Evolutionary conservation across 2,888 invertebrate genomes (phyloP).

Genomic region (Epirrhoe alternata): DNA sequence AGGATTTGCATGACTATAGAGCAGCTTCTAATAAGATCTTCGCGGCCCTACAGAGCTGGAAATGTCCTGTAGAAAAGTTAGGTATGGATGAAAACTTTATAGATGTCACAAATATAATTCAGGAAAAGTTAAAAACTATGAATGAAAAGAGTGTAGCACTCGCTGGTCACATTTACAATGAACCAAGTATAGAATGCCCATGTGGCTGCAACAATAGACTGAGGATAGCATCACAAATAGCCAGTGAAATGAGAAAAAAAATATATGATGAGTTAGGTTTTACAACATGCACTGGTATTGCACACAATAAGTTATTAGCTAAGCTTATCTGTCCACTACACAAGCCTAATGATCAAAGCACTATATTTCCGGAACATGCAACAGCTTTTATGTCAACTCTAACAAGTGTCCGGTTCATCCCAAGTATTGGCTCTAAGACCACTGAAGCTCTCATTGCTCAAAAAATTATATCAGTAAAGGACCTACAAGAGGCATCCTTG

Average conservation of each 20-base stretch:
- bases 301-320: conserved; percentile 93
- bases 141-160: conserved; percentile 66
- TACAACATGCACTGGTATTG: conserved; percentile 93
- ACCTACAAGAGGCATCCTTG: conserved; percentile 87
- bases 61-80: conserved; percentile 90
- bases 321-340: conserved; percentile 90
- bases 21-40: conserved; percentile 91
- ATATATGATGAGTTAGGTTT: conserved; percentile 88
- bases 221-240: conserved; percentile 89
- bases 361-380: conserved; percentile 89
- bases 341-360: conserved; percentile 94
- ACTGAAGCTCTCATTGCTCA: conserved; percentile 87
- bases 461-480: conserved; percentile 87
- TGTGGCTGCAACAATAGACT: conserved; percentile 91
- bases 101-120: conserved; percentile 90
- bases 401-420: conserved; percentile 86
- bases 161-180: conserved; percentile 86
- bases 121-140: conserved; percentile 76
- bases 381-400: conserved; percentile 88
- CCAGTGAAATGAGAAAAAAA: conserved; percentile 90
- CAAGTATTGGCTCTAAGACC: conserved; percentile 91
- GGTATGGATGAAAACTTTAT: conserved; percentile 95
- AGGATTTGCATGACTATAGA: conserved; percentile 92
- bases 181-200: conserved; percentile 84
- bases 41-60: conserved; percentile 88